These are phyloP conservation scores for Anagyrus pseudococci DNA, from an alignment of 2,888 invertebrate species.

Conservation along the genomic window DNA sequence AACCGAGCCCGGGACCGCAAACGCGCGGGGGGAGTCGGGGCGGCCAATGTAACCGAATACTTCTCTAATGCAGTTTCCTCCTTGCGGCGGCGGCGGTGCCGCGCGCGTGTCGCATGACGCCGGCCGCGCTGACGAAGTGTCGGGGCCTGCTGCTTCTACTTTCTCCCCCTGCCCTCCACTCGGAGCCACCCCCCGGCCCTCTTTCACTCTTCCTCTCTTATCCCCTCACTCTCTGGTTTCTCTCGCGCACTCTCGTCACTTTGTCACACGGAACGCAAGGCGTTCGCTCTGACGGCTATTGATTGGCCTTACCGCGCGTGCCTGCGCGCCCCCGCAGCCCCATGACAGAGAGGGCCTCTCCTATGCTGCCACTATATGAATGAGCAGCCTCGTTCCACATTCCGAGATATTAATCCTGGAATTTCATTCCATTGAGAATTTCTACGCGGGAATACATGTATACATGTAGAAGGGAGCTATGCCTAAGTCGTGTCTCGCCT, in stretches of 20 bases:
- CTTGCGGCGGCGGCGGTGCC: constrained; percentile 30
- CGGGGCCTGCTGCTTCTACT: constrained; percentile 3
- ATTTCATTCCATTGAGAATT: no score
- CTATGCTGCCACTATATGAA: no score
- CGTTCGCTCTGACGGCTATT: constrained; percentile 14
- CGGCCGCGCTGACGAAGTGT: constrained; percentile 19
- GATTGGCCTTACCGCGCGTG: constrained; percentile 3
- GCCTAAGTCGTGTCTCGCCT: no score
- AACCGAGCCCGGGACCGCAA: constrained; percentile 11
- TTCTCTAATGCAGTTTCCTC: constrained; percentile 40
- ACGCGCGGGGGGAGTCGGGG: constrained; percentile 13
- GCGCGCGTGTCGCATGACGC: constrained; percentile 22
- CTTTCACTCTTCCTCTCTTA: background rate
- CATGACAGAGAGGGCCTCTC: no score
- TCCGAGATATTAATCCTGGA: no score
- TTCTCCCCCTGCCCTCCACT: background rate
- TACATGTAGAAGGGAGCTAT: no score
- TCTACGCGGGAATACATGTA: no score
- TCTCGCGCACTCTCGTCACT: constrained; percentile 15
- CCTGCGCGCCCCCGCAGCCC: background rate
- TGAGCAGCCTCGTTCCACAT: no score
- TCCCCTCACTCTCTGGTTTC: no score
- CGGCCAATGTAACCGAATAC: constrained; percentile 37
- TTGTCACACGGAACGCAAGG: constrained; percentile 14
- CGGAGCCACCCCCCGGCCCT: background rate